phyloP scores from a whole-genome alignment of 2,797 vertebrate species.

The Galagoides demidoff region DNA sequence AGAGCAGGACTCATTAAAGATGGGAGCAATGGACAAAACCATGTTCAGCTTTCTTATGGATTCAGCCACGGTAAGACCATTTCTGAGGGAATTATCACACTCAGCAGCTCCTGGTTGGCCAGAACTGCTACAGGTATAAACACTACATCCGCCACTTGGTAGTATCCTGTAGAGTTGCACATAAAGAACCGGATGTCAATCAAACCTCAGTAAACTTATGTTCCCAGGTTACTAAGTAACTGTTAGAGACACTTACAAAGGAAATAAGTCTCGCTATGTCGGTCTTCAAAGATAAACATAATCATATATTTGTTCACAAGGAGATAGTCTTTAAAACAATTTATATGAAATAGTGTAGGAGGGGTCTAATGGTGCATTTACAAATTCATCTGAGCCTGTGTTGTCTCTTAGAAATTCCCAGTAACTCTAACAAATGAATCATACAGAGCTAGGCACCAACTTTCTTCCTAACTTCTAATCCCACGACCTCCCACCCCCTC shows the following conservation, averaged over 20 bases:
- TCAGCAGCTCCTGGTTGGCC: neutral
- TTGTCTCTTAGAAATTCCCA: neutral
- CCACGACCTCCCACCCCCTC: neutral
- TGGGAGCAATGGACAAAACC: neutral
- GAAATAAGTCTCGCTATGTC: neutral
- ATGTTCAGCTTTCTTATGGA: neutral
- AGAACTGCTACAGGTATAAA: neutral
- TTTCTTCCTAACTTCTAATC: neutral
- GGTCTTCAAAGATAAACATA: neutral
- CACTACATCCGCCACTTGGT: neutral
- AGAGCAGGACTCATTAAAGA: neutral
- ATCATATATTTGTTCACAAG: neutral
- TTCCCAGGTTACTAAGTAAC: slow-evolving; percentile 6
- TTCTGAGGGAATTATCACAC: neutral
- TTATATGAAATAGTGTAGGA: slow-evolving; percentile 6
- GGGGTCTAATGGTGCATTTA: neutral
- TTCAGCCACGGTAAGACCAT: neutral
- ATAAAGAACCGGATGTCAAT: neutral
- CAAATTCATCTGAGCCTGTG: neutral
- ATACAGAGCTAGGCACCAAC: neutral
- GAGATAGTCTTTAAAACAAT: neutral
- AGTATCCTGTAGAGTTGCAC: neutral
- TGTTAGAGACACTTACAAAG: neutral
- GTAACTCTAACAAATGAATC: neutral
- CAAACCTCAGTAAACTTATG: neutral